Conservation (phyloP, 2,113 vertebrate genomes). For the Merops nubicus region DNA sequence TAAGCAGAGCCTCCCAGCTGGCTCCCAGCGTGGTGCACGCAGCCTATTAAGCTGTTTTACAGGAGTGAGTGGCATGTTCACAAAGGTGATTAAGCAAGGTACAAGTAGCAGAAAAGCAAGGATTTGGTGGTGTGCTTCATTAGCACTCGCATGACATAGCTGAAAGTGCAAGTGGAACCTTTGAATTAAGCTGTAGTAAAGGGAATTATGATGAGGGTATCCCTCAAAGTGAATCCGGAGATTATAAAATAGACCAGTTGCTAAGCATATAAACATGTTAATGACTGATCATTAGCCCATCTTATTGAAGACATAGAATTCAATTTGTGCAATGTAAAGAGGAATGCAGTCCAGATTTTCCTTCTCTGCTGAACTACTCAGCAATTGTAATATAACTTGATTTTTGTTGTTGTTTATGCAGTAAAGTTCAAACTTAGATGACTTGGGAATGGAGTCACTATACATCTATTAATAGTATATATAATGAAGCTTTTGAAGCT, state of each 20-base stretch:
- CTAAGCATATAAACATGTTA: slow-evolving; percentile 28
- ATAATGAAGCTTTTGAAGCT: neutral
- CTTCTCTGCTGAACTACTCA: neutral
- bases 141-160: neutral
- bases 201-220: neutral
- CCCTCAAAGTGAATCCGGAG: neutral
- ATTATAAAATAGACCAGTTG: neutral
- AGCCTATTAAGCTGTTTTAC: neutral
- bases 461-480: neutral
- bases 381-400: neutral
- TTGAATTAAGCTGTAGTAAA: neutral
- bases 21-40: neutral
- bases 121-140: neutral
- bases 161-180: neutral
- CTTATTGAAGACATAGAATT: neutral
- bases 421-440: neutral
- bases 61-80: neutral
- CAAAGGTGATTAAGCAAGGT: neutral
- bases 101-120: neutral
- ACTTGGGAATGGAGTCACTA: neutral
- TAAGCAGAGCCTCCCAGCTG: neutral
- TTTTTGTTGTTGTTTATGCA: neutral
- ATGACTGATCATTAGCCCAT: neutral
- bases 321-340: neutral
- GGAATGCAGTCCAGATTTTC: neutral